These are phyloP conservation scores for Psilanteris sp. DNA, from an alignment of 1,140 invertebrate species.

Conservation along the genomic window DNA sequence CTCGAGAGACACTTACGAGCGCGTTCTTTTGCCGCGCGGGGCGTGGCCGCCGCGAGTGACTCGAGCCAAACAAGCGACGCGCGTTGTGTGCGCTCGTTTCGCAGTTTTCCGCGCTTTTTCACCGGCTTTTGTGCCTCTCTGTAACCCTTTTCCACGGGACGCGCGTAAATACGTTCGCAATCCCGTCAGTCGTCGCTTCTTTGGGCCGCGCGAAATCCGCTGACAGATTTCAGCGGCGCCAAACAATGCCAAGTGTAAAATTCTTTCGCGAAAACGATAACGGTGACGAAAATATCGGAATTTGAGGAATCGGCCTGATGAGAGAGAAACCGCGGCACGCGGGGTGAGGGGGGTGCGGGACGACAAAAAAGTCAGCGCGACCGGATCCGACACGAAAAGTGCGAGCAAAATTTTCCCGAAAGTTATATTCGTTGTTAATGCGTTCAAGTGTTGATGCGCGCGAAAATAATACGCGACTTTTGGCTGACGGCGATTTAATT, in stretches of 20 bases:
- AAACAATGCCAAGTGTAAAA: slow-evolving; percentile 18
- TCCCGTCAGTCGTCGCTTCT: slow-evolving; percentile 16
- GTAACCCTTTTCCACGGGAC: slow-evolving; percentile 6
- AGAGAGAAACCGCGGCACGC: too few species aligned
- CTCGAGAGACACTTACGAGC: slow-evolving; percentile 12
- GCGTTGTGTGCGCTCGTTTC: slow-evolving; percentile 35
- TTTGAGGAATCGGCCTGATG: too few species aligned
- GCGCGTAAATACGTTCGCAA: slow-evolving; percentile 14
- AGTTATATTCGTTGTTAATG: too few species aligned
- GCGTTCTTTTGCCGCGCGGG: slow-evolving; percentile 19
- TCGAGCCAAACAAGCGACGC: slow-evolving; percentile 31
- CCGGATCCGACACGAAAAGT: too few species aligned
- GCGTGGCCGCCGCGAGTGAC: slow-evolving; percentile 16
- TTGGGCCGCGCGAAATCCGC: slow-evolving; percentile 15
- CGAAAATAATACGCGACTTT: too few species aligned
- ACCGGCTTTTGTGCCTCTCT: slow-evolving; percentile 1
- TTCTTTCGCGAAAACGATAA: slow-evolving; percentile 14
- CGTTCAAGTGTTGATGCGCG: too few species aligned
- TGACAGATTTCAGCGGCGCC: slow-evolving; percentile 30
- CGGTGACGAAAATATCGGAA: slow-evolving; percentile 17
- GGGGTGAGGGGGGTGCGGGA: too few species aligned
- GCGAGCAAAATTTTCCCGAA: too few species aligned
- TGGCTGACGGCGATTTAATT: too few species aligned
- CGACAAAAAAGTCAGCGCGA: too few species aligned
- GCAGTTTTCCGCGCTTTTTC: slow-evolving; percentile 33